Conservation (phyloP, 64 coral and sea anemone species). For the Actinia equina region DNA sequence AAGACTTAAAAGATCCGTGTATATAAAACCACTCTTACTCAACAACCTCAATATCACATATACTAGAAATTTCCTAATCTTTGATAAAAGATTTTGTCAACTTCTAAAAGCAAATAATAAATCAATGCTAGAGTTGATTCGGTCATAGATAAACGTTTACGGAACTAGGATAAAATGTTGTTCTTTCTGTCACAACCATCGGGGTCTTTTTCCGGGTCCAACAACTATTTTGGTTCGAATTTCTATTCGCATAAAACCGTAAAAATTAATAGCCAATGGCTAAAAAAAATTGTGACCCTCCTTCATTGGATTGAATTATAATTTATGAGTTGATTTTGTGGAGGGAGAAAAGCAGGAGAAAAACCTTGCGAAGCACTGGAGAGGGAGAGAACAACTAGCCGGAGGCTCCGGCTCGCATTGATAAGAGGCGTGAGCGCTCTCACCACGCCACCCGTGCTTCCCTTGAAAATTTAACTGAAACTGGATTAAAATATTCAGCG, state of each 20-base stretch:
- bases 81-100: slow-evolving; percentile 1
- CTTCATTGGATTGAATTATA: no score
- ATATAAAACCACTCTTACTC: slow-evolving; percentile 5
- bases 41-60: slow-evolving; percentile 11
- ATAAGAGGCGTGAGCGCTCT: no score
- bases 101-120: slow-evolving; percentile 16
- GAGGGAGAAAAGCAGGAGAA: no score
- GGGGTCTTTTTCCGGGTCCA: neutral
- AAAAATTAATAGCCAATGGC: no score
- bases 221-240: neutral
- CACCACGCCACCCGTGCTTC: no score
- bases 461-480: no score
- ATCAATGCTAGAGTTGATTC: neutral
- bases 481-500: no score
- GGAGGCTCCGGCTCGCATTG: no score
- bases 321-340: no score
- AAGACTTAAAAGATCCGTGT: slow-evolving; percentile 12
- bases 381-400: no score
- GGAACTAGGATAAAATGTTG: neutral
- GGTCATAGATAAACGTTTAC: neutral
- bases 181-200: neutral
- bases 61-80: slow-evolving; percentile 19
- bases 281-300: no score
- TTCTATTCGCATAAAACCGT: neutral
- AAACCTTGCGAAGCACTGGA: no score